phyloP scores from a whole-genome alignment of 1,140 invertebrate species.

The Sinella curviseta region DNA sequence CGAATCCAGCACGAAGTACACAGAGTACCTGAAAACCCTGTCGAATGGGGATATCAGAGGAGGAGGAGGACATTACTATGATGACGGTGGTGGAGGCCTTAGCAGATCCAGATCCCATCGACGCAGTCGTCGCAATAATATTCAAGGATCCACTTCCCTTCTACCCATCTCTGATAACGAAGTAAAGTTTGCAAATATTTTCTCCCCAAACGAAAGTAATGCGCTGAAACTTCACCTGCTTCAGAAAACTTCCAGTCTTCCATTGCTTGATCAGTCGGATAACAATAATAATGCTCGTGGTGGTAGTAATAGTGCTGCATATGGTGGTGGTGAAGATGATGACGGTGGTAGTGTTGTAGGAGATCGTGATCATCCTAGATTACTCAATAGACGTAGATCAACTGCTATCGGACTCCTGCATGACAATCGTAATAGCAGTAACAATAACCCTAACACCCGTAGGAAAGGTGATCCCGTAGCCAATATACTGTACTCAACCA shows the following conservation, averaged over 20 bases:
- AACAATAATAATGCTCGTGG: background rate
- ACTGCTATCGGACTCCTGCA: background rate
- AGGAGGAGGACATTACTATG: background rate
- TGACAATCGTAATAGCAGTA: background rate
- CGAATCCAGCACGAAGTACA: background rate
- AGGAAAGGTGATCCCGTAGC: background rate
- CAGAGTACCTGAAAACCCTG: background rate
- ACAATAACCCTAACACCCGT: background rate
- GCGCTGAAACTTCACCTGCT: conserved; percentile 30
- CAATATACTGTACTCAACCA: conserved; percentile 16
- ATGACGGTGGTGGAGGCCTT: background rate
- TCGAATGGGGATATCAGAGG: background rate
- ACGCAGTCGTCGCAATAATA: background rate
- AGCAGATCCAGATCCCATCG: background rate
- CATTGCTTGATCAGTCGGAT: background rate
- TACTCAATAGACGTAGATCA: background rate
- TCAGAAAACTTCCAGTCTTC: conserved; percentile 8
- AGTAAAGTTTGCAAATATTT: conserved; percentile 38
- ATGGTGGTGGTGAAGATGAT: background rate
- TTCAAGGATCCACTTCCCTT: background rate
- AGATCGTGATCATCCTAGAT: background rate
- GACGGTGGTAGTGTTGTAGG: background rate
- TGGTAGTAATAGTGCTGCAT: background rate
- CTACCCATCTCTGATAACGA: background rate
- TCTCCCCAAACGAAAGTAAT: conserved; percentile 34